Evolutionary conservation across 2,113 vertebrate species (phyloP), one percentile per base, ranked within the genome.

Genomic region (Nycticebus coucang): DNA sequence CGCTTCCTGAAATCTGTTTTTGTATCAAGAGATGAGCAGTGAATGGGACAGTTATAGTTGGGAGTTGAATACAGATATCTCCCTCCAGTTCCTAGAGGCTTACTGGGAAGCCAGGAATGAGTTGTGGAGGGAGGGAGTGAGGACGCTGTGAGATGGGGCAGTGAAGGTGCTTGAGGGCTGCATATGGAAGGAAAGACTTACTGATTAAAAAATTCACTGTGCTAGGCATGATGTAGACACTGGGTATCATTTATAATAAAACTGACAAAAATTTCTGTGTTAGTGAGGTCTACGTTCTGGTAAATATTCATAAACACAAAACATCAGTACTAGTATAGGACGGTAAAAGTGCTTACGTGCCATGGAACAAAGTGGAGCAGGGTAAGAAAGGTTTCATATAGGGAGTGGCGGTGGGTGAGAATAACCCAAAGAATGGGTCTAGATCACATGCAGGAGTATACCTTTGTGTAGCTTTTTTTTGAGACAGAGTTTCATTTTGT

Each of bases 101-200:
- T 92, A 21, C 30, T 89, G n/a, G 45, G 74, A 96, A 94, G 59
- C 21, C 60, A 55, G 1, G 37, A 79, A 0, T 75, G 24, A 79
- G 22, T 92, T 77, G 68, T 83, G 35, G 74, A 88, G 45, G 14
- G 30, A 78, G 84, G 91, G 94, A 94, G 53, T 59, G 41, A 69
- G 78, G 50, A 11, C 55, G 26, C 0, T 79, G 30, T 64, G 45
- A 91, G 89, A 95, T 68, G 92, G 18, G 45, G 55, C 81, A 84
- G 33, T 66, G 17, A 84, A 92, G n/a, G 24, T 30, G 41, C 66
- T n/a, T 60, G 17, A 74, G n/a, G 80, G 17, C 50, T 92, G n/a
- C 83, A 91, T 69, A 86, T 33, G 86, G 77, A 74, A 96, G 96
- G 75, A 90, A 74, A 96, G 41, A 95, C 37, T 57, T 83, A 72